Evolutionary conservation across 2,797 vertebrate species (phyloP).

Genomic region (Avahi laniger): DNA sequence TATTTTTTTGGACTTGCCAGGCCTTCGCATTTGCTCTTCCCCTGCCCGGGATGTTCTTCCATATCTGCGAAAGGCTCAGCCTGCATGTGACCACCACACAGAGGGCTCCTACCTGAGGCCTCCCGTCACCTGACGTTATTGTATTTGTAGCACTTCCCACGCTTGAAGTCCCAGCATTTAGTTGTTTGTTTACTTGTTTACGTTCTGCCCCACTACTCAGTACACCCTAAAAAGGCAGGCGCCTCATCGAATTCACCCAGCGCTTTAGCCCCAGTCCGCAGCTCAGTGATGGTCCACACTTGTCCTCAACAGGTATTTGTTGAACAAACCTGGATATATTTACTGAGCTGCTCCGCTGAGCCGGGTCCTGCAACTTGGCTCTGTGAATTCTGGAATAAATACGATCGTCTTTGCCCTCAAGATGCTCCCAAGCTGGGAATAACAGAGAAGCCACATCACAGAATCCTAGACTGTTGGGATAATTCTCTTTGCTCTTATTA

Average conservation of each 20-base stretch:
- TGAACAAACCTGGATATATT: background rate
- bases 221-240: background rate
- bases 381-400: constrained; percentile 46
- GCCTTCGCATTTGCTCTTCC: background rate
- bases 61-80: background rate
- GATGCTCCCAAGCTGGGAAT: background rate
- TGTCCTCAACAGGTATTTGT: background rate
- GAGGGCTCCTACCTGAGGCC: too few species aligned
- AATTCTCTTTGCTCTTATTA: constrained; percentile 27
- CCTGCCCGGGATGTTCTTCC: background rate
- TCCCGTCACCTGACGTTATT: background rate
- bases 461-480: background rate
- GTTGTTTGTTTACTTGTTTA: background rate
- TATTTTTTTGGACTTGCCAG: background rate
- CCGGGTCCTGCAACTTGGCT: background rate
- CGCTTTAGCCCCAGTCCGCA: background rate
- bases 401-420: background rate
- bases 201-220: background rate
- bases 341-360: background rate
- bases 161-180: background rate
- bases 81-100: background rate
- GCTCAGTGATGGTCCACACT: background rate
- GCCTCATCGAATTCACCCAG: background rate
- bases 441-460: background rate
- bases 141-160: background rate